phyloP scores from a whole-genome alignment of 2,797 vertebrate genomes.

The Neomorphus geoffroyi region DNA sequence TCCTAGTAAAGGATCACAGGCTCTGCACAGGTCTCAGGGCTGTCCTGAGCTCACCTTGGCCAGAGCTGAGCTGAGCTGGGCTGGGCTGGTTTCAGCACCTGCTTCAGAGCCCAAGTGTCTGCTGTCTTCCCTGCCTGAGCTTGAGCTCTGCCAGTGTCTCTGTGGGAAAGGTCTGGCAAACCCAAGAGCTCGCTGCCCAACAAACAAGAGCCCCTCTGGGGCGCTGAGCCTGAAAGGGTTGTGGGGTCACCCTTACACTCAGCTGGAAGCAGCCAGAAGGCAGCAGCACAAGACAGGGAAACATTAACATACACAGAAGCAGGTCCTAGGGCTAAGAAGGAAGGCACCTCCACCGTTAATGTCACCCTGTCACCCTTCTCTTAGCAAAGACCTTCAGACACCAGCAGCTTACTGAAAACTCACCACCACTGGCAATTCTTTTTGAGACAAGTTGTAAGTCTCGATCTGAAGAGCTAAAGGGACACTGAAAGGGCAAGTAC shows the following conservation, averaged over 20 bases:
- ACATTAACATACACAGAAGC: rapidly evolving
- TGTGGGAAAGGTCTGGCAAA: not conserved
- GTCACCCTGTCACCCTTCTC: not conserved
- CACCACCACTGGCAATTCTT: not conserved
- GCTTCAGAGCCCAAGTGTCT: rapidly evolving
- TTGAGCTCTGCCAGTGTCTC: not conserved
- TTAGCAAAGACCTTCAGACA: not conserved
- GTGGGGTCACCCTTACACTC: rapidly evolving
- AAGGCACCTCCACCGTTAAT: not conserved
- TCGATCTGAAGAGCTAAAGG: not conserved
- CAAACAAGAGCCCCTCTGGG: not conserved
- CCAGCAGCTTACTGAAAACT: not conserved
- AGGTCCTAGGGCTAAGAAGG: not conserved
- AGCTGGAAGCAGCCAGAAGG: not conserved
- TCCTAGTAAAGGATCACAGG: not conserved
- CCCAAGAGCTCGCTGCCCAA: not conserved
- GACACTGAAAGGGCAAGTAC: not conserved
- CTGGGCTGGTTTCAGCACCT: not conserved
- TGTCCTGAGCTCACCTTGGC: not conserved
- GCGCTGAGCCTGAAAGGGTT: not conserved
- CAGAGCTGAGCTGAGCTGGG: not conserved
- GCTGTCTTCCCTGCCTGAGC: not conserved
- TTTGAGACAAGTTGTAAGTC: not conserved
- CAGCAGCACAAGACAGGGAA: not conserved
- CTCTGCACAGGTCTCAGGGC: not conserved